Evolutionary conservation across 2,888 invertebrate genomes (phyloP).

Genomic region (Arctia plantaginis): DNA sequence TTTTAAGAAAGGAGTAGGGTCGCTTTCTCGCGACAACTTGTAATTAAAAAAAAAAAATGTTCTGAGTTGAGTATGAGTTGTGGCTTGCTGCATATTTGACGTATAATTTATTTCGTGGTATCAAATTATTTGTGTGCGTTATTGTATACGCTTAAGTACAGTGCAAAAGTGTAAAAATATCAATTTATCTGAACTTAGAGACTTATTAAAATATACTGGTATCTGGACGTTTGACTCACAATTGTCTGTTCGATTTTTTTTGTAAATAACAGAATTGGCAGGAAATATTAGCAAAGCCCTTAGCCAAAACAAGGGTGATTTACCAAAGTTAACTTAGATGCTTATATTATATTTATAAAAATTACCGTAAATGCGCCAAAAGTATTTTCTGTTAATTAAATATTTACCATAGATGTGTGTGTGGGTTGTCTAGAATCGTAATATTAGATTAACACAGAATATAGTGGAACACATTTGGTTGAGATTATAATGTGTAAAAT

Average conservation of each 20-base stretch:
- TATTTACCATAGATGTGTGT: constrained; percentile 43
- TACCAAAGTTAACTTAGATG: too few species aligned
- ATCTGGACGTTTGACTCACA: neutral
- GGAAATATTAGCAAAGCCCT: neutral
- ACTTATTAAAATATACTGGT: neutral
- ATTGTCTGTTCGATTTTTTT: neutral
- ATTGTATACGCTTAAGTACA: neutral
- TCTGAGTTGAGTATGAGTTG: too few species aligned
- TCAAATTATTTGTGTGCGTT: neutral
- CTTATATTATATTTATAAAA: too few species aligned
- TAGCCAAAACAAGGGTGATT: too few species aligned
- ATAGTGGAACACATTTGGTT: constrained; percentile 64
- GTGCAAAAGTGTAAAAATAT: neutral
- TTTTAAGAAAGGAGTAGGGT: constrained; percentile 49
- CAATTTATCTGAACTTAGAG: too few species aligned
- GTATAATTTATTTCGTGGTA: neutral
- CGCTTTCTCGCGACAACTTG: constrained; percentile 61
- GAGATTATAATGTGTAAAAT: constrained; percentile 36
- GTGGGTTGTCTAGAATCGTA: constrained; percentile 59
- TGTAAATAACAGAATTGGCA: neutral
- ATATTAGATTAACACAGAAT: constrained; percentile 55
- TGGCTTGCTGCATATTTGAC: neutral
- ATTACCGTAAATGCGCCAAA: constrained; percentile 16
- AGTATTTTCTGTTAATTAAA: constrained; percentile 41
- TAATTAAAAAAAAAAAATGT: too few species aligned